Evolutionary conservation across 2,888 invertebrate genomes (phyloP).

Genomic region (Sussaba pulchella): DNA sequence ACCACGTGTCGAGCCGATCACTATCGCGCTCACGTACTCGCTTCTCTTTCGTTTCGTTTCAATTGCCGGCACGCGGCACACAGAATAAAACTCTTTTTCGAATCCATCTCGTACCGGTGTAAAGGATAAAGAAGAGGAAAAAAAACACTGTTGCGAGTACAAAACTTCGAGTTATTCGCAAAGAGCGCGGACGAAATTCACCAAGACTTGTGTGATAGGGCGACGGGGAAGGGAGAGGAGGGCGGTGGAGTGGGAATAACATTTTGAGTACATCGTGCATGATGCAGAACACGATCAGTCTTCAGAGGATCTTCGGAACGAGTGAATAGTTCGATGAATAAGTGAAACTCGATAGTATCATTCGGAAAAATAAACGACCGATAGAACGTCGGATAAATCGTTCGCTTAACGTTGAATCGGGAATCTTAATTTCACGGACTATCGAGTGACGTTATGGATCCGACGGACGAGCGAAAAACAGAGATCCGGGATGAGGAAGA

Average conservation of each 20-base stretch:
- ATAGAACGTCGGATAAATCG: slow-evolving; percentile 22
- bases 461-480: slow-evolving; percentile 42
- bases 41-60: slow-evolving; percentile 37
- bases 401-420: slow-evolving; percentile 36
- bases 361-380: not conserved
- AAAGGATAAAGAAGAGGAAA: not conserved
- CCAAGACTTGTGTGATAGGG: too few species aligned
- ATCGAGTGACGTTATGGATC: slow-evolving; percentile 57
- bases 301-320: not conserved
- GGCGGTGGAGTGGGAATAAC: not conserved
- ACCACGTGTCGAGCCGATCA: slow-evolving; percentile 35
- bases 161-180: not conserved
- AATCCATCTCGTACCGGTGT: slow-evolving; percentile 10
- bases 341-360: slow-evolving; percentile 1
- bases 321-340: slow-evolving; percentile 15
- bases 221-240: not conserved
- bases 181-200: not conserved
- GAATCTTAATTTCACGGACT: slow-evolving; percentile 63
- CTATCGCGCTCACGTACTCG: slow-evolving; percentile 55
- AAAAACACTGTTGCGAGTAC: not conserved
- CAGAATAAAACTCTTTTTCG: not conserved
- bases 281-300: slow-evolving; percentile 19
- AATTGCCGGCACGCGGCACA: slow-evolving; percentile 4
- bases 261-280: not conserved
- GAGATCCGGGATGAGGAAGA: slow-evolving; percentile 35